phyloP scores from a whole-genome alignment of 2,113 vertebrate genomes.

The Nibea albiflora region DNA sequence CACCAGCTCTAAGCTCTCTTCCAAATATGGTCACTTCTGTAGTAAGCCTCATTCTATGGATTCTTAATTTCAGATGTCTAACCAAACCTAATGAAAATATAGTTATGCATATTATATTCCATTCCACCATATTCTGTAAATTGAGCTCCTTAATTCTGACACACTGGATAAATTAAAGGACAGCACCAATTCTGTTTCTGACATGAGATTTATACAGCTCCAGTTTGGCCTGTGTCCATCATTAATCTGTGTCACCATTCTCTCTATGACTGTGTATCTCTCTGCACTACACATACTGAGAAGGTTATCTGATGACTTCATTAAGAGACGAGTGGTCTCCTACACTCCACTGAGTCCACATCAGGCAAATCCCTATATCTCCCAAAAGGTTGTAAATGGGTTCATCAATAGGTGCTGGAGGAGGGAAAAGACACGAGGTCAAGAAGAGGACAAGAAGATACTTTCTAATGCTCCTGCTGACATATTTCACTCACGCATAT shows the following conservation, averaged over 20 bases:
- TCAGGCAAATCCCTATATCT: constrained; percentile 49
- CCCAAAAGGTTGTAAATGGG: constrained; percentile 6
- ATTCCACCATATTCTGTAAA: no score
- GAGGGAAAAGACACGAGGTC: constrained; percentile 2
- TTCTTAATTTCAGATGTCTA: no score
- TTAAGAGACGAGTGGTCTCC: constrained; percentile 41
- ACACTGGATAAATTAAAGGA: no score
- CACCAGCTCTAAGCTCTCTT: no score
- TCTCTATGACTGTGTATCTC: background rate
- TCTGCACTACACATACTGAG: background rate
- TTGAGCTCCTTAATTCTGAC: no score
- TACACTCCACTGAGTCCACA: constrained; percentile 44
- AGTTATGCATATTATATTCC: no score
- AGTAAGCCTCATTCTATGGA: no score
- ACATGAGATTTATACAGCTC: background rate
- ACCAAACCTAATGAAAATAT: no score
- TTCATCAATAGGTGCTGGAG: constrained; percentile 8
- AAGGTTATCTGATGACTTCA: constrained; percentile 52
- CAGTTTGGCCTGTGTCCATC: background rate
- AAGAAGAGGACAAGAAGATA: no score
- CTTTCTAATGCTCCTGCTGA: background rate
- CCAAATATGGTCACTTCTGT: no score
- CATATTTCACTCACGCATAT: background rate
- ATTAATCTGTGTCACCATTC: background rate
- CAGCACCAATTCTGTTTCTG: background rate